Conservation (phyloP, 2,113 vertebrate genomes). For the cattle (Bos taurus) region ARS-UCD2.0 NC_037338.1:19238001-19238500, state of each 20-base stretch:
- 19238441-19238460: background rate
- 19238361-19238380: background rate
- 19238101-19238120: accelerated
- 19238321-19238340: background rate
- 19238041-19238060: background rate
- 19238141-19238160: too few relatives aligned
- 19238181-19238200: background rate
- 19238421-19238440: background rate
- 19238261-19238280: background rate
- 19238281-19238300: background rate
- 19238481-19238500: background rate
- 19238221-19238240: background rate
- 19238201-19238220: background rate
- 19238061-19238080: background rate
- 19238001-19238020: background rate
- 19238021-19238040: background rate
- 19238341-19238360: background rate
- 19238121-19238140: background rate
- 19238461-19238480: background rate
- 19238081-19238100: background rate
- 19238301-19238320: background rate
- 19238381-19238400: background rate
- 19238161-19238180: background rate
- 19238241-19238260: background rate
- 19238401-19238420: background rate